phyloP scores from a whole-genome alignment of 2,113 vertebrate genomes.

The Grallaria varia region DNA sequence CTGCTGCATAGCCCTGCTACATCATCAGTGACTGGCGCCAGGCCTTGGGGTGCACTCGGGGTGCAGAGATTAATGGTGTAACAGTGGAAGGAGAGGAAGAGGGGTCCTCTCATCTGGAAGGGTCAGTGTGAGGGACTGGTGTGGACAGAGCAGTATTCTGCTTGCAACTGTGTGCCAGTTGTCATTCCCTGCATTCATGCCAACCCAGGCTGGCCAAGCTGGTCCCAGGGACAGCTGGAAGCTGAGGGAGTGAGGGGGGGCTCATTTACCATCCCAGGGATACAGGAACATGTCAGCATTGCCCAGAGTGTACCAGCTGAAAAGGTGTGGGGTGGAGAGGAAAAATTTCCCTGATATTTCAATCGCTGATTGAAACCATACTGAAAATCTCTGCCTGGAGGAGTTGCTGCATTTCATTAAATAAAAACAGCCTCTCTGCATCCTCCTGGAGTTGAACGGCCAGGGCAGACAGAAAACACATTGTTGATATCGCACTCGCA shows the following conservation, averaged over 20 bases:
- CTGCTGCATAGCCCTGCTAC: accelerated
- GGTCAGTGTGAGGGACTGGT: neutral
- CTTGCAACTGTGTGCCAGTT: neutral
- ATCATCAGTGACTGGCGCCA: neutral
- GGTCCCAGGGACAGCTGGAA: neutral
- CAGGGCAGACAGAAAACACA: neutral
- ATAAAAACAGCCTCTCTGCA: neutral
- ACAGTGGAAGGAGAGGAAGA: too few species aligned
- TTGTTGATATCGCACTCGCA: neutral
- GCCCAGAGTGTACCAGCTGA: neutral
- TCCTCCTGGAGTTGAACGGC: neutral
- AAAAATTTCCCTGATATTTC: neutral
- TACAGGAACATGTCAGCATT: neutral
- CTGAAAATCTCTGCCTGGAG: neutral
- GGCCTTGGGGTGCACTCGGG: neutral
- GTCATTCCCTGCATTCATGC: accelerated
- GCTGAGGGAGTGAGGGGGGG: neutral
- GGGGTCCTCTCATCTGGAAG: neutral
- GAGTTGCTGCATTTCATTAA: slow-evolving; percentile 30
- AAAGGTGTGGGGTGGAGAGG: neutral
- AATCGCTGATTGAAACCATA: neutral
- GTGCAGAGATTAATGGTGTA: neutral
- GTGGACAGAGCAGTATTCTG: neutral
- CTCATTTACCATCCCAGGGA: neutral
- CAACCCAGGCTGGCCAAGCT: neutral